These are phyloP conservation scores for Melanitta fusca DNA, from an alignment of 2,797 vertebrate species.

Conservation along the genomic window DNA sequence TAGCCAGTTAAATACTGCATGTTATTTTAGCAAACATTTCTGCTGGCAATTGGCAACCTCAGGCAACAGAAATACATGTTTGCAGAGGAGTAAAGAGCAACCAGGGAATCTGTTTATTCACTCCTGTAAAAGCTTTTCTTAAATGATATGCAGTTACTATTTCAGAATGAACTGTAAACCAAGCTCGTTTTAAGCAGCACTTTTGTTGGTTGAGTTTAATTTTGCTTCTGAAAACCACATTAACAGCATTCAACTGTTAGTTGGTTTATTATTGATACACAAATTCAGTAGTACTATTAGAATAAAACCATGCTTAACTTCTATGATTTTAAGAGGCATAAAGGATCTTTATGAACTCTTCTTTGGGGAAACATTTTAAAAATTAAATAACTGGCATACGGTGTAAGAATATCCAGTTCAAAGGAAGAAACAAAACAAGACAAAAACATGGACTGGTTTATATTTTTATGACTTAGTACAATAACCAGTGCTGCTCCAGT, in stretches of 20 bases:
- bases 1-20: not conserved
- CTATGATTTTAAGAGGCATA: not conserved
- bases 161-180: constrained; percentile 42
- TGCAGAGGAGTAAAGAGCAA: constrained; percentile 32
- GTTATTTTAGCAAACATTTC: constrained; percentile 42
- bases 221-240: not conserved
- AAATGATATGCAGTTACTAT: not conserved
- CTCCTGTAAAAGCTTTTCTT: constrained; percentile 11
- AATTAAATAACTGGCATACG: not conserved
- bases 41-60: constrained; percentile 32
- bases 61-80: constrained; percentile 22
- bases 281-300: not conserved
- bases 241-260: not conserved
- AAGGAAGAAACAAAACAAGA: constrained; percentile 24
- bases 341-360: not conserved
- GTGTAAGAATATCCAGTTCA: constrained; percentile 27
- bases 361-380: constrained; percentile 2
- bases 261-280: not conserved
- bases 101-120: constrained; percentile 36
- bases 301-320: not conserved
- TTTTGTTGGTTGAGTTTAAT: not conserved
- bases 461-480: not conserved
- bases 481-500: not conserved
- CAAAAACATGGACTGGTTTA: constrained; percentile 22
- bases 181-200: not conserved